These are phyloP conservation scores for Eupleurogrammus muticus DNA, from an alignment of 2,797 vertebrate species.

Conservation along the genomic window DNA sequence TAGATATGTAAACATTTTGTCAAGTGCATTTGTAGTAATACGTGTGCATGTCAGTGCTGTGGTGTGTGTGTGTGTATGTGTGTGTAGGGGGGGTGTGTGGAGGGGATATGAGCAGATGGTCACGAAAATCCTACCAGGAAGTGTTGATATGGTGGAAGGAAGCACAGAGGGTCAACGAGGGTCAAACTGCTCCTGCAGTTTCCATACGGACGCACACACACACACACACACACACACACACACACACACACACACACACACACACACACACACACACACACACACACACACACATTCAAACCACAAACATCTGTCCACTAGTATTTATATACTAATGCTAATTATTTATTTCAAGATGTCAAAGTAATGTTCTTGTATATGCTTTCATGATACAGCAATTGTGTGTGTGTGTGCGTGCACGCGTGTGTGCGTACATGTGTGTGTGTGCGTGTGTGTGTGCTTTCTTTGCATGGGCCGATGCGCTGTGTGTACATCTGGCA, in stretches of 20 bases:
- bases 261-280: conserved; percentile 20
- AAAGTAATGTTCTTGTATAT: conserved; percentile 4
- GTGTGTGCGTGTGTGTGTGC: conserved; percentile 10
- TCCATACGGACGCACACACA: conserved; percentile 9
- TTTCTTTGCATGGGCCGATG: conserved; percentile 14
- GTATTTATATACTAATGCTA: conserved; percentile 14
- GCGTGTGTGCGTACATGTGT: conserved; percentile 24
- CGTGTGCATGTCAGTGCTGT: background rate
- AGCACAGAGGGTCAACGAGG: conserved; percentile 64
- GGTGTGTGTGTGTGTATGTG: conserved; percentile 11
- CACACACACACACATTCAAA: background rate
- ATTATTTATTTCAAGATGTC: conserved; percentile 23
- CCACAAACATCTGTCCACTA: background rate
- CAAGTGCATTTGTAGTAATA: background rate
- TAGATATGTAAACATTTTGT: background rate
- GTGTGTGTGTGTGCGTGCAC: conserved; percentile 26
- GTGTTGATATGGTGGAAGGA: conserved; percentile 32
- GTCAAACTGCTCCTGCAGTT: conserved; percentile 65
- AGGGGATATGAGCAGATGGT: conserved; percentile 49
- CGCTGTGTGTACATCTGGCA: conserved; percentile 51
- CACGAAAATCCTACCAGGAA: conserved; percentile 35
- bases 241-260: conserved; percentile 8
- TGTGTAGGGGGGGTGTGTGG: conserved; percentile 13
- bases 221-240: conserved; percentile 12
- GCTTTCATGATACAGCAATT: too few species aligned